A percentile compares a stretch with the other conserved stretches of the same genome.
Evolutionary conservation across 53 echinoderm and acorn worm genomes (phyloP).

Genomic region (Holothuria scabra): DNA sequence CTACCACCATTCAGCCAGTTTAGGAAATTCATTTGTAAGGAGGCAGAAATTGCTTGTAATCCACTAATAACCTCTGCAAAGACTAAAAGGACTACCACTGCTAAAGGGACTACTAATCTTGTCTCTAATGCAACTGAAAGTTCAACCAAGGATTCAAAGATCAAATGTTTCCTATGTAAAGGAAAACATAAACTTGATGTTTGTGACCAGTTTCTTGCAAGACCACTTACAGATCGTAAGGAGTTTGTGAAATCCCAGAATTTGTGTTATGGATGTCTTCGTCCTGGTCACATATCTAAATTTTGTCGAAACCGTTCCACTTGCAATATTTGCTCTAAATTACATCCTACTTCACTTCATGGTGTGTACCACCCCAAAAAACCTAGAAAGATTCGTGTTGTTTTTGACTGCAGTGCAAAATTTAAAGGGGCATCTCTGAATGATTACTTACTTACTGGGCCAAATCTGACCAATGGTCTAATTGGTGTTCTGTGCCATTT

Average conservation of each 20-base stretch:
- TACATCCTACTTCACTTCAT: background rate
- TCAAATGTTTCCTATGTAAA: background rate
- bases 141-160: background rate
- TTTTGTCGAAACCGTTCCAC: background rate
- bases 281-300: background rate
- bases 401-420: no score
- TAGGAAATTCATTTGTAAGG: background rate
- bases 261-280: background rate
- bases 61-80: background rate
- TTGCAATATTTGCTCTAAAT: no score
- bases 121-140: background rate
- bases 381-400: background rate
- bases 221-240: background rate
- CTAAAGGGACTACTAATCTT: background rate
- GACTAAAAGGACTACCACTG: background rate
- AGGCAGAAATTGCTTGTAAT: slow-evolving; percentile 25
- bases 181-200: background rate
- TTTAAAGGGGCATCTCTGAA: slow-evolving; percentile 39
- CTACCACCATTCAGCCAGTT: slow-evolving; percentile 7
- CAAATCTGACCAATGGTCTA: slow-evolving; percentile 61
- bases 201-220: background rate
- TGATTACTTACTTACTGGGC: slow-evolving; percentile 57
- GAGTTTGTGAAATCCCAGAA: background rate
- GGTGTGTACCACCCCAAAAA: slow-evolving; percentile 12
- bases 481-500: slow-evolving; percentile 69